Conservation (phyloP, 2,113 vertebrate species). For the Melanostigma gelatinosum region DNA sequence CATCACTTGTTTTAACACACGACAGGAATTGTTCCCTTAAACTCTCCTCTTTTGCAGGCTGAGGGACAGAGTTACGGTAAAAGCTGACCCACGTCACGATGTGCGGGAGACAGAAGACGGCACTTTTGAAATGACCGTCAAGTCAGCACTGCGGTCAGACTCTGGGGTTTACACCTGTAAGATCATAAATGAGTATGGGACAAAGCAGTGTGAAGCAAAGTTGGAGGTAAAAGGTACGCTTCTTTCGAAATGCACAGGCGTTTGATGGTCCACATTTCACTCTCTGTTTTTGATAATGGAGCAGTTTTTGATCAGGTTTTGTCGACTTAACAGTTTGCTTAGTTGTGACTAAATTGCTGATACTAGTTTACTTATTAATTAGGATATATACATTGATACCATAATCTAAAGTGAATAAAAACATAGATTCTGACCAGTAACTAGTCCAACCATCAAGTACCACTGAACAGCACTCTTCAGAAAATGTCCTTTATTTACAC, state of each 20-base stretch:
- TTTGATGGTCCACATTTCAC: not conserved
- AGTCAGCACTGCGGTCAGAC: conserved; percentile 86
- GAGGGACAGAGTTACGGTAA: conserved; percentile 93
- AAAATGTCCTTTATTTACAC: conserved; percentile 22
- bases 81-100: conserved; percentile 85
- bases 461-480: conserved; percentile 22
- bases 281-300: not conserved
- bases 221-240: conserved; percentile 94
- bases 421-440: conserved; percentile 3
- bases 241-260: not conserved
- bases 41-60: conserved; percentile 83
- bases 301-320: not conserved
- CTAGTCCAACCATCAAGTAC: not conserved
- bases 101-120: conserved; percentile 86
- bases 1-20: conserved; percentile 7
- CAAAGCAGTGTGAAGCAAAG: conserved; percentile 92
- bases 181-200: conserved; percentile 97
- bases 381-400: not conserved
- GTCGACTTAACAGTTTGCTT: no score
- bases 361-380: not conserved
- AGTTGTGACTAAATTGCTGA: not conserved
- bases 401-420: not conserved
- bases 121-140: conserved; percentile 88
- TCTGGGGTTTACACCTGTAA: conserved; percentile 95
- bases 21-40: not conserved